phyloP scores from a whole-genome alignment of 2,888 invertebrate genomes.

The Dynastes maya region DNA sequence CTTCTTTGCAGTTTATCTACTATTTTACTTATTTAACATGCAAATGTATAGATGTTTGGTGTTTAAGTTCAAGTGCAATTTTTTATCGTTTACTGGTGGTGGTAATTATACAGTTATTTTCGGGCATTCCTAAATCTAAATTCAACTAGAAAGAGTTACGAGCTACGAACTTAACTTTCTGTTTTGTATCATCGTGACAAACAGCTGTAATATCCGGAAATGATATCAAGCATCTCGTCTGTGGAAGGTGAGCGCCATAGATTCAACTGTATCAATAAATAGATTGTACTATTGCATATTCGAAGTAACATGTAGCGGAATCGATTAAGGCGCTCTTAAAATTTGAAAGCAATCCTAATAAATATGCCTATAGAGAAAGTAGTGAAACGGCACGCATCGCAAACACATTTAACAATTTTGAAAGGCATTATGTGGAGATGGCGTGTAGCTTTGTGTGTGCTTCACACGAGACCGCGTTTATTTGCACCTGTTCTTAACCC shows the following conservation, averaged over 20 bases:
- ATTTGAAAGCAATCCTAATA: conserved; percentile 44
- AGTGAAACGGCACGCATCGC: conserved; percentile 39
- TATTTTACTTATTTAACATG: too few relatives aligned
- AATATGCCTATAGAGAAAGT: conserved; percentile 28
- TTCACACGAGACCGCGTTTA: conserved; percentile 21
- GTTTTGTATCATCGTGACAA: too few relatives aligned
- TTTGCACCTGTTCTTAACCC: conserved; percentile 39
- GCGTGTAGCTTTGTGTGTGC: conserved; percentile 28
- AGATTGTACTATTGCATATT: neutral
- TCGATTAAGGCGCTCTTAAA: conserved; percentile 23
- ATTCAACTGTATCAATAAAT: too few relatives aligned
- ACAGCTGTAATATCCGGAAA: neutral
- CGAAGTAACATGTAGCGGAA: conserved; percentile 5
- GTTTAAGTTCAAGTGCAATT: too few relatives aligned
- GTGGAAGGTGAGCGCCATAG: too few relatives aligned
- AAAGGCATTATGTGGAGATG: conserved; percentile 38
- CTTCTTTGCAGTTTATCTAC: too few relatives aligned
- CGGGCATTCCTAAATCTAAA: too few relatives aligned
- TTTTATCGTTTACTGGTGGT: too few relatives aligned
- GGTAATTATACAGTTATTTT: too few relatives aligned
- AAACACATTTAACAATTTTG: conserved; percentile 44
- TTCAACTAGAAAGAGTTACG: too few relatives aligned
- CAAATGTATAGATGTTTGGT: too few relatives aligned
- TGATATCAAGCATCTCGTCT: neutral
- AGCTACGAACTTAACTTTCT: too few relatives aligned